Base-by-base conservation (phyloP, 1,140 invertebrate species). In the Eupristina koningsbergeri region DNA sequence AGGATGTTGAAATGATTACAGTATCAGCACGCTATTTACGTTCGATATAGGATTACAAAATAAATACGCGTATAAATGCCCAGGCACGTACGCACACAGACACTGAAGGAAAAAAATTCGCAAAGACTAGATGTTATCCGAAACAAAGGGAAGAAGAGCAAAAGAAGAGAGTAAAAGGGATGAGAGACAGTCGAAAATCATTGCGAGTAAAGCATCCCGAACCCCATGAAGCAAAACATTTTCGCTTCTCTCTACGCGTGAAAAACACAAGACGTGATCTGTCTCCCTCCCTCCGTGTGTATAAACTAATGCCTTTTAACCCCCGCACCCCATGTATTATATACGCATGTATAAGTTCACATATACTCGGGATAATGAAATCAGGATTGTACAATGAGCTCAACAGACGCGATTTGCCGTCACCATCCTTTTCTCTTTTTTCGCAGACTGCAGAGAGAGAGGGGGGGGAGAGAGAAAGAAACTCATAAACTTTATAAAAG, bases 341-440 rank as follows among this genome's bases (percentile, higher is more conserved):
- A 36, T 31, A 45, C 63, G 41, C 41, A 19, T 53, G 47, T 76
- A 78, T 61, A 74, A 29, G 58, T 75, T 31, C 61, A n/a, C 41
- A 71, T 71, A 71, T 71, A 45, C 73, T 69, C 34, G 29, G 81
- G 34, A 31, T 76, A 83, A 83, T 69, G 74, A 83, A 83, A 83
- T 83, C 81, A 83, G 61, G 63, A 76, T 67, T 29, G 45, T 61
- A 83, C 81, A 83, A 83, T 83, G 63, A 77, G 61, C 41, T 67
- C 53, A 63, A 45, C 76, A 78, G 76, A 63, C 76, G 76, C 76
- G 36, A 78, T 8, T 78, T 78, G 34, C 75, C 50, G 50, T 39
- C 53, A 19, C 31, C 17, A 3, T n/a, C 7, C 36, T 50, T 3
- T 39, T 79, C 76, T 29, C 61, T 67, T 34, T 79, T 47, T n/a